phyloP scores from a whole-genome alignment of 1,140 invertebrate genomes.

The Sarcophaga bullata region DNA sequence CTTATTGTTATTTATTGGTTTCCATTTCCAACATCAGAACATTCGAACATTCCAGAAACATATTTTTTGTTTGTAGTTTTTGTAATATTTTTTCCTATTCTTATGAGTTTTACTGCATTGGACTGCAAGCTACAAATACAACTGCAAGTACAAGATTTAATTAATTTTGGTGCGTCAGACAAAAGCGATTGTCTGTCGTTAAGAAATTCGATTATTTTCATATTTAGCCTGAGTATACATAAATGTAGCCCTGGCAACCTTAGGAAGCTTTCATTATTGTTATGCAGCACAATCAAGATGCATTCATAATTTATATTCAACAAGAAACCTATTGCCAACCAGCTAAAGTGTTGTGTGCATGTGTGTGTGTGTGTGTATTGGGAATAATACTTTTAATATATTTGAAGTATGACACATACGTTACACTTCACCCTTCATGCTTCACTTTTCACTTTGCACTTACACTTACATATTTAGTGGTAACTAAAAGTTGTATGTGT shows the following conservation, averaged over 20 bases:
- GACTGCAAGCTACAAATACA: too few species aligned
- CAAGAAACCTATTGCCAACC: neutral
- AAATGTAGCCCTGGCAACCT: neutral
- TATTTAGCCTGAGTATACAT: neutral
- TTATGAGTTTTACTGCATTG: too few species aligned
- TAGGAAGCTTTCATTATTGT: neutral
- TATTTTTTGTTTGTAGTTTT: too few species aligned
- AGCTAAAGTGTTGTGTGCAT: neutral
- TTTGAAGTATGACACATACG: too few species aligned
- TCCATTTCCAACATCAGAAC: too few species aligned
- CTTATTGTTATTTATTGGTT: too few species aligned
- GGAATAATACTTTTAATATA: neutral
- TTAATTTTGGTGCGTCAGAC: too few species aligned
- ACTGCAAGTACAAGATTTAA: too few species aligned
- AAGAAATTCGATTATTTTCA: conserved; percentile 8
- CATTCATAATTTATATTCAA: conserved; percentile 14
- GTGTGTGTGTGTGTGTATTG: neutral
- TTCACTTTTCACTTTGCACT: neutral
- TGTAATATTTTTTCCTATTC: too few species aligned
- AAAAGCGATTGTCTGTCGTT: neutral
- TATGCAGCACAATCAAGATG: neutral
- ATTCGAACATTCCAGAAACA: too few species aligned
- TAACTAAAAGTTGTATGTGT: neutral
- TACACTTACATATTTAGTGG: neutral
- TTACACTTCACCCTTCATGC: too few species aligned